Conservation (phyloP, 2,888 invertebrate genomes). For the Caenorhabditis sinica region DNA sequence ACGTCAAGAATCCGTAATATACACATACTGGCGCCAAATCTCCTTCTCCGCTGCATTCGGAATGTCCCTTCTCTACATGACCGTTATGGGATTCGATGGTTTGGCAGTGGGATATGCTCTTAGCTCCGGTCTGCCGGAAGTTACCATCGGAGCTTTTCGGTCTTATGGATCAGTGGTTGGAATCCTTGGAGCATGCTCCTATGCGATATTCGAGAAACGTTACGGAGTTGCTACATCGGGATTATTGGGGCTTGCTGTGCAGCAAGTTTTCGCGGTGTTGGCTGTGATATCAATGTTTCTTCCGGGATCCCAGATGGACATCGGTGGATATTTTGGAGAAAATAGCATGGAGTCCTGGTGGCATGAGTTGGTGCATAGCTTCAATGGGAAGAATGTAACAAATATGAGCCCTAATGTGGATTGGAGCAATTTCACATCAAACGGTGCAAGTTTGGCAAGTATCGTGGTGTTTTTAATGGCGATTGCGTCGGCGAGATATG, state of each 20-base stretch:
- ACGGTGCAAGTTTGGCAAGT: slow-evolving; percentile 71
- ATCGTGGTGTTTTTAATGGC: slow-evolving; percentile 79
- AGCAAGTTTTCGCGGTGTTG: slow-evolving; percentile 75
- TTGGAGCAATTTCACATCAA: slow-evolving; percentile 75
- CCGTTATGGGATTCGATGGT: slow-evolving; percentile 81
- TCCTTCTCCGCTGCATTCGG: slow-evolving; percentile 79
- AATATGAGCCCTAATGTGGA: slow-evolving; percentile 52
- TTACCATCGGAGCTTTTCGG: slow-evolving; percentile 75
- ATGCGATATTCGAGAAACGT: slow-evolving; percentile 76
- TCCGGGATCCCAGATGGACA: slow-evolving; percentile 78
- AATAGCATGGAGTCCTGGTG: slow-evolving; percentile 62
- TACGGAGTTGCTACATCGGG: slow-evolving; percentile 77
- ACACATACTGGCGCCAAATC: slow-evolving; percentile 66
- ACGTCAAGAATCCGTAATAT: slow-evolving; percentile 15
- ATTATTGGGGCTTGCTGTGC: slow-evolving; percentile 78
- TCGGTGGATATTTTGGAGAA: slow-evolving; percentile 67
- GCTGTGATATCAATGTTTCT: slow-evolving; percentile 78
- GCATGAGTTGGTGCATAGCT: slow-evolving; percentile 61
- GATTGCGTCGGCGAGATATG: slow-evolving; percentile 75
- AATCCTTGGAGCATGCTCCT: slow-evolving; percentile 76
- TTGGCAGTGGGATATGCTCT: slow-evolving; percentile 78
- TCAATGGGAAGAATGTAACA: slow-evolving; percentile 55
- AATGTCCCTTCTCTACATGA: slow-evolving; percentile 80
- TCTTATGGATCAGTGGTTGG: slow-evolving; percentile 71
- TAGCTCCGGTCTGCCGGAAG: slow-evolving; percentile 76